phyloP scores from a whole-genome alignment of 1,140 invertebrate species.

The Macrocentrus cingulum region DNA sequence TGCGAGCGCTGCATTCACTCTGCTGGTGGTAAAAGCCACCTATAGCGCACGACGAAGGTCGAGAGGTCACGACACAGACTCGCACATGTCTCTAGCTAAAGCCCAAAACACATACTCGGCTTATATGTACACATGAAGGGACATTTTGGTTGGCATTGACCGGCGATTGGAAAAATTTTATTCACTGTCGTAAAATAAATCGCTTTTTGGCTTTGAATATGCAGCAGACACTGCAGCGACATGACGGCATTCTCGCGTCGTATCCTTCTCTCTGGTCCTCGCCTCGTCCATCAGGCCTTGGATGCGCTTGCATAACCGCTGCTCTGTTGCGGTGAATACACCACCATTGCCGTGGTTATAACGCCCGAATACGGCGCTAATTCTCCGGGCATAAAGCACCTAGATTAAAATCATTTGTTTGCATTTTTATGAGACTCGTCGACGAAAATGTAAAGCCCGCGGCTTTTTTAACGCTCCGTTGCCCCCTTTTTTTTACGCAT shows the following conservation, averaged over 20 bases:
- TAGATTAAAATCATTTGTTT: constrained; percentile 34
- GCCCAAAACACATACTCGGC: no score
- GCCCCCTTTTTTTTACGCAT: neutral
- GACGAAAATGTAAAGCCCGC: constrained; percentile 23
- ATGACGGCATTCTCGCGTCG: neutral
- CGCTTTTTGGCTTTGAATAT: constrained; percentile 28
- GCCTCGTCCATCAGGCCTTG: neutral
- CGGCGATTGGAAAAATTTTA: no score
- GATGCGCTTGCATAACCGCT: neutral
- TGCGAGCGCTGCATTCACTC: neutral
- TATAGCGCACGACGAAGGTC: neutral
- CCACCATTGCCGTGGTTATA: neutral
- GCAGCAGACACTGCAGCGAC: constrained; percentile 7
- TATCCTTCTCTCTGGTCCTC: neutral
- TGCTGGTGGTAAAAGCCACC: neutral
- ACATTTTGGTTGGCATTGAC: no score
- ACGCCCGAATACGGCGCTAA: constrained; percentile 23
- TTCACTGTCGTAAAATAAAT: no score
- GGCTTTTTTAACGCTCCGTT: constrained; percentile 7
- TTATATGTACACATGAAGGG: no score
- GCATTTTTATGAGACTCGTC: constrained; percentile 29
- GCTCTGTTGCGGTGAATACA: neutral
- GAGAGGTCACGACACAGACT: no score
- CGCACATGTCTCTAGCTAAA: no score
- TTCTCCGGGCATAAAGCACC: constrained; percentile 27